Percentiles rank a stretch among this genome's conserved stretches.
phyloP scores from a whole-genome alignment of 2,113 vertebrate species.

The Pelecanoides urinatrix region DNA sequence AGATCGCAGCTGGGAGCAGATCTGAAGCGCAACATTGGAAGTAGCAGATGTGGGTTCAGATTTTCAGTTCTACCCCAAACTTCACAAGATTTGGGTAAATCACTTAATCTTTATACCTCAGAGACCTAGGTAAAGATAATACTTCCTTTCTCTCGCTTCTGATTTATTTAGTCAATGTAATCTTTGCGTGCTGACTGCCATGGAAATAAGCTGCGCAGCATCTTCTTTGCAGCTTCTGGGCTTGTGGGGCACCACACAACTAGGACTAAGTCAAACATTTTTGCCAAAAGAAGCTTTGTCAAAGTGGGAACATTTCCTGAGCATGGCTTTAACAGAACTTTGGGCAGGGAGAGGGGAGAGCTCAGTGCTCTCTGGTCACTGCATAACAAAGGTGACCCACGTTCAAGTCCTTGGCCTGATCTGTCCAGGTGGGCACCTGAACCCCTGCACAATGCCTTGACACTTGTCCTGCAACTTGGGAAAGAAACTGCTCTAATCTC shows the following conservation, averaged over 20 bases:
- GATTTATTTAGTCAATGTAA: neutral
- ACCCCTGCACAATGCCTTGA: neutral
- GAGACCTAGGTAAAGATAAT: neutral
- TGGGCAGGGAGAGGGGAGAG: neutral
- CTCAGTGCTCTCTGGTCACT: neutral
- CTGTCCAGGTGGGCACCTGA: neutral
- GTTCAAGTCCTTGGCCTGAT: neutral
- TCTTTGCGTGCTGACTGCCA: neutral
- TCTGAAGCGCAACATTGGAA: accelerated
- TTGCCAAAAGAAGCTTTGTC: neutral
- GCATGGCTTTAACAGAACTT: neutral
- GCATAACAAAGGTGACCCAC: neutral
- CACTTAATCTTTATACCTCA: neutral
- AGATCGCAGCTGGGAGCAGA: neutral
- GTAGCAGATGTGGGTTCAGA: neutral
- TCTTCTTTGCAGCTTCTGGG: neutral
- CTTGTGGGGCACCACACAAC: neutral
- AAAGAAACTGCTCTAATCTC: neutral
- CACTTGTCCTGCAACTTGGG: neutral
- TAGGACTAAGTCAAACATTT: neutral
- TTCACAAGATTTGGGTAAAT: neutral
- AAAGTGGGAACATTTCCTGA: neutral
- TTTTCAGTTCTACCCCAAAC: neutral
- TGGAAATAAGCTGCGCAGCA: neutral
- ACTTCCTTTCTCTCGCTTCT: neutral